phyloP scores from a whole-genome alignment of 2,797 vertebrate genomes.

The Poliocrania exsul region DNA sequence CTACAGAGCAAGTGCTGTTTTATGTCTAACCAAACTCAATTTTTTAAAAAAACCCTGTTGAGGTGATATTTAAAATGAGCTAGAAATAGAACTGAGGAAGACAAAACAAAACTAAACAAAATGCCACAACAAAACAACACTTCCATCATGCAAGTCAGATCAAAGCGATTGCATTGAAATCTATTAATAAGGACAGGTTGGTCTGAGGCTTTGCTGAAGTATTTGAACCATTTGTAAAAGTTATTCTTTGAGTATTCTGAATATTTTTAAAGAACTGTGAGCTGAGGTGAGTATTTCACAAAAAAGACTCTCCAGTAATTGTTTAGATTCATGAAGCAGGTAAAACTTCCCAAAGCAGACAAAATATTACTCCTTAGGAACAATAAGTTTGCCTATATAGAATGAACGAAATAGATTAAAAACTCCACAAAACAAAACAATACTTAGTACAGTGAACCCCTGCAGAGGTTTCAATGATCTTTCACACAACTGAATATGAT shows the following conservation, averaged over 20 bases:
- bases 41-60: neutral
- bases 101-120: neutral
- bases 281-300: neutral
- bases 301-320: neutral
- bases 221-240: neutral
- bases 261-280: neutral
- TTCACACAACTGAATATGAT: neutral
- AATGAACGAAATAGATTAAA: neutral
- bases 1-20: neutral
- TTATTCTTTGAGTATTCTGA: neutral
- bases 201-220: neutral
- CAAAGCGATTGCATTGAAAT: neutral
- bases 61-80: conserved; percentile 4
- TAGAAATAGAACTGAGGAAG: neutral
- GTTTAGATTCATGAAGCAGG: neutral
- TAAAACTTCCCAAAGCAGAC: neutral
- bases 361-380: neutral
- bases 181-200: neutral
- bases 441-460: neutral
- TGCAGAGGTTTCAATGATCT: neutral
- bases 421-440: neutral
- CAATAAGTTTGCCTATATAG: neutral
- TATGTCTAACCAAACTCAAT: neutral
- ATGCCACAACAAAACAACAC: neutral
- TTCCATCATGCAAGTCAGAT: neutral